Evolutionary conservation across 2,888 invertebrate species (phyloP).

Genomic region (Agrypnus murinus): DNA sequence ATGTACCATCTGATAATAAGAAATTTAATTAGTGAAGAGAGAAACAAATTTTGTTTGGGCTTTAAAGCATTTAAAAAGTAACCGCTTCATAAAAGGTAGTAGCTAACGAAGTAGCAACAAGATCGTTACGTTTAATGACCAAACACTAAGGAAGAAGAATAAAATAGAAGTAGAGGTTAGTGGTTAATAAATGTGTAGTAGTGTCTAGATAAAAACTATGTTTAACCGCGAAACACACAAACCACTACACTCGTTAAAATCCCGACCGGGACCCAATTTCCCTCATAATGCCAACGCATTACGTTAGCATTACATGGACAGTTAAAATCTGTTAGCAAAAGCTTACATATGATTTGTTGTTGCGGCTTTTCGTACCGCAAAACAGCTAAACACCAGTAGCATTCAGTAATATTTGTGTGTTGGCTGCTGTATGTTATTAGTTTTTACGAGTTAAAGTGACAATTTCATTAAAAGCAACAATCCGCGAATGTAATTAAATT

Average conservation of each 20-base stretch:
- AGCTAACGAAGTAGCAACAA: too few relatives aligned
- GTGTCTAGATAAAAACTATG: constrained; percentile 60
- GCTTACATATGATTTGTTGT: constrained; percentile 71
- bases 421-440: constrained; percentile 38
- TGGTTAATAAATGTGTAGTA: constrained; percentile 26
- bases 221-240: constrained; percentile 66
- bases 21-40: too few relatives aligned
- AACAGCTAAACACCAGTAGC: constrained; percentile 58
- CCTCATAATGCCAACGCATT: constrained; percentile 69
- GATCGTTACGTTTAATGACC: too few relatives aligned
- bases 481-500: constrained; percentile 41
- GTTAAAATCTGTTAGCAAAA: constrained; percentile 72
- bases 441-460: constrained; percentile 38
- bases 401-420: constrained; percentile 40
- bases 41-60: too few relatives aligned
- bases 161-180: background rate
- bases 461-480: constrained; percentile 39
- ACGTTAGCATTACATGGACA: constrained; percentile 71
- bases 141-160: too few relatives aligned
- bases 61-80: too few relatives aligned
- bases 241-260: constrained; percentile 69
- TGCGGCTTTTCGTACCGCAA: constrained; percentile 69
- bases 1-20: too few relatives aligned
- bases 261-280: constrained; percentile 69
- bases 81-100: too few relatives aligned